phyloP scores from a whole-genome alignment of 2,888 invertebrate genomes.

The Eulithis prunata region DNA sequence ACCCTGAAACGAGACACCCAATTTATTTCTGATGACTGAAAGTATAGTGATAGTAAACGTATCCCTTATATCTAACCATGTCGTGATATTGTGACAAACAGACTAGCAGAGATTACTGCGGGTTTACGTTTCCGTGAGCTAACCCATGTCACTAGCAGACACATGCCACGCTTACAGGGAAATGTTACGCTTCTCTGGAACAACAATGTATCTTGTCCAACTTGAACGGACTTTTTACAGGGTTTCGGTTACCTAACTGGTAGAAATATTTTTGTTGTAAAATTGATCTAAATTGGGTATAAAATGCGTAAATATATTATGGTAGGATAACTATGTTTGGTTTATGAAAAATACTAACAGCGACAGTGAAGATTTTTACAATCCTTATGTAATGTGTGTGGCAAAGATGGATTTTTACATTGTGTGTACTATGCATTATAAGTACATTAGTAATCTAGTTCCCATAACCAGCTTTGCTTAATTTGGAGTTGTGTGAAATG shows the following conservation, averaged over 20 bases:
- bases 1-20: no score
- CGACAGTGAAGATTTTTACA: no score
- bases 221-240: neutral
- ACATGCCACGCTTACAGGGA: constrained; percentile 28
- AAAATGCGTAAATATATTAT: no score
- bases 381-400: no score
- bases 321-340: no score
- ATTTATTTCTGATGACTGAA: neutral
- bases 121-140: constrained; percentile 24
- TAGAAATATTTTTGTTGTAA: neutral
- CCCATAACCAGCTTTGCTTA: no score
- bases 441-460: no score
- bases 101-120: constrained; percentile 39
- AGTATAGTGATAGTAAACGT: neutral
- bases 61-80: neutral
- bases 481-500: no score
- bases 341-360: no score
- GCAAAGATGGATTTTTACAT: no score
- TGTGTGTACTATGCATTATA: no score
- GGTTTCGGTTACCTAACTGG: neutral
- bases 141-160: constrained; percentile 40
- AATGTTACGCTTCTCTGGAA: constrained; percentile 37
- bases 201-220: constrained; percentile 25
- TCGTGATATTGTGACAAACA: constrained; percentile 22
- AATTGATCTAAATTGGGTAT: no score